Base-by-base conservation (phyloP, 2,888 invertebrate species). In the Caenorhabditis angaria region DNA sequence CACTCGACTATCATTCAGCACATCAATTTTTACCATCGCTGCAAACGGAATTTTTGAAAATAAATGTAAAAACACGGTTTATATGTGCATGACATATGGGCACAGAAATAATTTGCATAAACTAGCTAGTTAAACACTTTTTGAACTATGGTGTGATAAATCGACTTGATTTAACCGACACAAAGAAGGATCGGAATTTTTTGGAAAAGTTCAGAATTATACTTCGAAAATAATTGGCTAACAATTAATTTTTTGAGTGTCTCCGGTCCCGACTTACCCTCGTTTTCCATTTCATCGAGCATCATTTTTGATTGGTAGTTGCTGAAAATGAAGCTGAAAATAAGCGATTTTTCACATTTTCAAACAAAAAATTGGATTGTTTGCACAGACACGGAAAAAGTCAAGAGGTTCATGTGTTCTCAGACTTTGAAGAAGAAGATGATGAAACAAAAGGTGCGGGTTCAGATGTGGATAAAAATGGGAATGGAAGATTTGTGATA, bases 41-140 rank as follows among this genome's bases (percentile, higher is more conserved):
- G 41, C 41, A 41, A n/a, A n/a, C n/a, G n/a, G n/a, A n/a, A 41
- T 41, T 41, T 41, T 41, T 41, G 41, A 41, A 41, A 41, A 41
- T 18, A 18, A 2, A 41, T 41, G 41, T 18, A 12, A 41, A 41
- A 41, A 41, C 5, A 41, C 14, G 18, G 18, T 41, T 41, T 41
- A 41, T 41, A 41, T 41, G 18, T 14, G 41, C 14, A 41, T 14
- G 41, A n/a, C n/a, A n/a, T n/a, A n/a, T n/a, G n/a, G n/a, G n/a
- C n/a, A n/a, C n/a, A n/a, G n/a, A 41, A 10, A 41, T 12, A 41
- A 41, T 41, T 41, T 41, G 41, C 41, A 41, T 41, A 41, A 41
- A 8, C 32, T 18, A 41, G 41, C 14, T 3, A 32, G 10, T 32
- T 5, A 10, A 10, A 8, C 10, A 32, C 32, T 8, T 32, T 41